Evolutionary conservation across 2,797 vertebrate genomes (phyloP).

Genomic region (Enteromius argenteus): DNA sequence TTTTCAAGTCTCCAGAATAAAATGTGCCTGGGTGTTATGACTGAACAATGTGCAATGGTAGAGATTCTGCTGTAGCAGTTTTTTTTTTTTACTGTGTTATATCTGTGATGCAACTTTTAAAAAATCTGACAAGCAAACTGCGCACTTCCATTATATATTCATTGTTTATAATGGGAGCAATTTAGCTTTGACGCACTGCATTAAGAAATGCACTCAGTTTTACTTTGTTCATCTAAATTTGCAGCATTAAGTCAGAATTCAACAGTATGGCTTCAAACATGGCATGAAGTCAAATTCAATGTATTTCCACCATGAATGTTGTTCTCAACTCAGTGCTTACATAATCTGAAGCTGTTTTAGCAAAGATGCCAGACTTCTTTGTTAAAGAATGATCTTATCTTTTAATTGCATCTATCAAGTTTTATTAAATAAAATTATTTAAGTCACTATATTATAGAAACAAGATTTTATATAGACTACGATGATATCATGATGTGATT

Average conservation of each 20-base stretch:
- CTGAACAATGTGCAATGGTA: neutral
- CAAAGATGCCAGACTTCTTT: neutral
- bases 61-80: neutral
- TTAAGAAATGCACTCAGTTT: neutral
- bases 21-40: neutral
- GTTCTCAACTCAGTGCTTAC: neutral
- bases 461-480: neutral
- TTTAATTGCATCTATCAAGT: neutral
- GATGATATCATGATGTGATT: neutral
- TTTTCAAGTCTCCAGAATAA: neutral
- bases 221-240: constrained; percentile 21
- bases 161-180: neutral
- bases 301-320: neutral
- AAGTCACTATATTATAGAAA: neutral
- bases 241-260: neutral
- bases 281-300: neutral
- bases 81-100: neutral
- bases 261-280: neutral
- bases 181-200: neutral
- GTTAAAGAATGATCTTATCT: neutral
- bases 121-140: neutral
- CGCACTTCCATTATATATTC: neutral
- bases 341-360: neutral
- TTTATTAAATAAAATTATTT: neutral
- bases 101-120: neutral